A percentile compares a stretch with the other conserved stretches of the same genome.
Evolutionary conservation across 2,888 invertebrate genomes (phyloP).

Genomic region (Drosophila fulvimacula): DNA sequence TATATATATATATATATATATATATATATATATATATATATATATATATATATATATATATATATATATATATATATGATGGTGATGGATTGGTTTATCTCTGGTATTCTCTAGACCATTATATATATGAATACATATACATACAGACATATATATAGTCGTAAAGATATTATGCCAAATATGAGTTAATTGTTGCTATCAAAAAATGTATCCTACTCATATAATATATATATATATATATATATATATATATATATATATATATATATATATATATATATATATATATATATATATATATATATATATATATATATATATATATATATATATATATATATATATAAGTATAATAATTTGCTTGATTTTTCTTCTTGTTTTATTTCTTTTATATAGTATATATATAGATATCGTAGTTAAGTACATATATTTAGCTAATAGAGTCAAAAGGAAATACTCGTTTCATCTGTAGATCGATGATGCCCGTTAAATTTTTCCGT

Average conservation of each 20-base stretch:
- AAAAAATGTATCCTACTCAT: slow-evolving; percentile 61
- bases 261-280: slow-evolving; percentile 8
- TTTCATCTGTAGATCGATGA: slow-evolving; percentile 25
- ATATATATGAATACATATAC: not conserved
- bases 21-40: not conserved
- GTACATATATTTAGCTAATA: slow-evolving; percentile 59
- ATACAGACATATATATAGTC: slow-evolving; percentile 10
- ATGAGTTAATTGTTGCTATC: slow-evolving; percentile 50
- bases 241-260: slow-evolving; percentile 18
- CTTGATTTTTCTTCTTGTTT: slow-evolving; percentile 5
- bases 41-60: not conserved
- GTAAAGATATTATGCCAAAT: slow-evolving; percentile 20
- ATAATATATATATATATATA: slow-evolving; percentile 6
- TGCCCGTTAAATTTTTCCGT: not conserved
- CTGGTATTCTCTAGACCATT: not conserved
- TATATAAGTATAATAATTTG: slow-evolving; percentile 20
- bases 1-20: not conserved
- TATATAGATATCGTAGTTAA: slow-evolving; percentile 25
- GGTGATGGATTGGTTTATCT: not conserved
- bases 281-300: slow-evolving; percentile 18
- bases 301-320: slow-evolving; percentile 28
- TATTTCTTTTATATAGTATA: not conserved
- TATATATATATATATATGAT: not conserved
- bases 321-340: slow-evolving; percentile 13
- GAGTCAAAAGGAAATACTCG: slow-evolving; percentile 52